phyloP scores from a whole-genome alignment of 1,140 invertebrate species.

The Atta colombica region DNA sequence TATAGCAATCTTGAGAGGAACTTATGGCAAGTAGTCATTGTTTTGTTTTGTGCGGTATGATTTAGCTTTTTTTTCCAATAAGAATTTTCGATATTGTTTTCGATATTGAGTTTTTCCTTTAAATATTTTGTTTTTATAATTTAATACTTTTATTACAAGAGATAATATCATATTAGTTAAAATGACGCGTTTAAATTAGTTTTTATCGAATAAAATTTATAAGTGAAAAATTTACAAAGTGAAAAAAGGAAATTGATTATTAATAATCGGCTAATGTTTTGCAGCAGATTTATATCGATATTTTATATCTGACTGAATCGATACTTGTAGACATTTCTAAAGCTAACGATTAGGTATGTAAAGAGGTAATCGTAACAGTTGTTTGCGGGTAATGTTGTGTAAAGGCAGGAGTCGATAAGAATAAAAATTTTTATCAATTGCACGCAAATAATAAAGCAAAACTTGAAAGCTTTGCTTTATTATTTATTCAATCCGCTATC shows the following conservation, averaged over 20 bases:
- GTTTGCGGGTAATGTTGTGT: neutral
- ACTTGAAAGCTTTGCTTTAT: constrained; percentile 20
- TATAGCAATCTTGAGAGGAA: constrained; percentile 17
- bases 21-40: neutral
- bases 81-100: neutral
- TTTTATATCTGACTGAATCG: neutral
- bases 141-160: neutral
- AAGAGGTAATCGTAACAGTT: constrained; percentile 11
- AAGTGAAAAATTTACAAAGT: neutral
- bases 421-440: constrained; percentile 23
- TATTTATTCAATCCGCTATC: constrained; percentile 39
- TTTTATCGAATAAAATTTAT: neutral
- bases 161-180: neutral
- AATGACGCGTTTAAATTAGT: neutral
- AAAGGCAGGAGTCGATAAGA: constrained; percentile 17
- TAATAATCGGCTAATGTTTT: neutral
- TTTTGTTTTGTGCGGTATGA: neutral
- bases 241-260: neutral
- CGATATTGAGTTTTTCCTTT: neutral
- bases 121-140: neutral
- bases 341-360: neutral
- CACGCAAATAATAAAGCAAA: no score
- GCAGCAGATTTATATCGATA: neutral
- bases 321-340: neutral
- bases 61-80: neutral